These are phyloP conservation scores for Andrena fulva DNA, from an alignment of 2,888 invertebrate species.

Conservation along the genomic window DNA sequence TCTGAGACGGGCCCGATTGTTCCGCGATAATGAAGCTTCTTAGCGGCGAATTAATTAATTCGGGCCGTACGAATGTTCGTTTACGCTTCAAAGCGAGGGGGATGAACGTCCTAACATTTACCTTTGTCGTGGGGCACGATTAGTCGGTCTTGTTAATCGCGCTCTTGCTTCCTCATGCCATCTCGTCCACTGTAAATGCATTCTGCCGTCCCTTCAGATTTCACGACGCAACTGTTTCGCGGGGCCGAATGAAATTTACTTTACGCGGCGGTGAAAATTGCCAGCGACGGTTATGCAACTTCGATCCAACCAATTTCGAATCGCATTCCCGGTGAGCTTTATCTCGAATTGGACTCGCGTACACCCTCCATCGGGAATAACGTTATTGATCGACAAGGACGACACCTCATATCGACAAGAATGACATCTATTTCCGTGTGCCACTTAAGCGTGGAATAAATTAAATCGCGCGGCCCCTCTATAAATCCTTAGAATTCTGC, in stretches of 20 bases:
- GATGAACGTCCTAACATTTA: slow-evolving; percentile 9
- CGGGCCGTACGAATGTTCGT: slow-evolving; percentile 14
- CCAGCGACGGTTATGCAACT: not conserved
- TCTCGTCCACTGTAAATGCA: not conserved
- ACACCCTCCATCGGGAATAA: slow-evolving; percentile 59
- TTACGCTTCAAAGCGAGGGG: slow-evolving; percentile 9
- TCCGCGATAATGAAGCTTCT: slow-evolving; percentile 57
- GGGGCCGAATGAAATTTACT: not conserved
- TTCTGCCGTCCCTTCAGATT: not conserved
- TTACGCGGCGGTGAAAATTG: slow-evolving; percentile 1
- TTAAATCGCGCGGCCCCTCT: slow-evolving; percentile 65
- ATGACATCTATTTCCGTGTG: slow-evolving; percentile 66
- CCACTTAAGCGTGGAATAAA: slow-evolving; percentile 71
- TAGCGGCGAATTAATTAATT: slow-evolving; percentile 64
- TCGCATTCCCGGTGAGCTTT: slow-evolving; percentile 19
- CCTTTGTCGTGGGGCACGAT: not conserved
- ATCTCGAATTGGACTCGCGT: slow-evolving; percentile 46
- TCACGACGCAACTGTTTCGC: not conserved
- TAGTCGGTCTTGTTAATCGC: not conserved
- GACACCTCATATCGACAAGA: slow-evolving; percentile 62
- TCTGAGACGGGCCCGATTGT: slow-evolving; percentile 56
- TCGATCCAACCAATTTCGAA: slow-evolving; percentile 23
- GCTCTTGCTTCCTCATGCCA: too few species aligned
- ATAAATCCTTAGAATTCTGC: slow-evolving; percentile 69
- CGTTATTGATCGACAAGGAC: slow-evolving; percentile 64